These are phyloP conservation scores for Drosophila suzukii DNA, from an alignment of 1,140 invertebrate genomes.

Conservation along the genomic window DNA sequence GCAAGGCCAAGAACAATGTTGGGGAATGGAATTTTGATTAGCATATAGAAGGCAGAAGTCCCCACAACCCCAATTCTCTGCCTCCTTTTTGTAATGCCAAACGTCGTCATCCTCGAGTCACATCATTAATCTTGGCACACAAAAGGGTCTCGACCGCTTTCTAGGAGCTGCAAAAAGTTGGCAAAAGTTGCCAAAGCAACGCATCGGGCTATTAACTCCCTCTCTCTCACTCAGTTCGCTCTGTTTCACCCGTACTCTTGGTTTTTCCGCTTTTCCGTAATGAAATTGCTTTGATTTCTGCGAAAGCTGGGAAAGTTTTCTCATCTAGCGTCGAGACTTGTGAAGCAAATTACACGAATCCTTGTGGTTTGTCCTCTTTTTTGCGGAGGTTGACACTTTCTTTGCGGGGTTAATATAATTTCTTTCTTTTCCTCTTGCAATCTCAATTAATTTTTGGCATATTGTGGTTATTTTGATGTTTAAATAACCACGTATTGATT, in stretches of 20 bases:
- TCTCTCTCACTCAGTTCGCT: background rate
- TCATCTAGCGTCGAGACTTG: conserved; percentile 42
- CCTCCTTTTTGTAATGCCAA: background rate
- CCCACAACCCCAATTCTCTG: no score
- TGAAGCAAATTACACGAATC: conserved; percentile 55
- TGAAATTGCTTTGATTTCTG: conserved; percentile 77
- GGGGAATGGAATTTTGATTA: conserved; percentile 38
- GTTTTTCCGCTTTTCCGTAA: conserved; percentile 40
- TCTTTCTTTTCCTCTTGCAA: conserved; percentile 20
- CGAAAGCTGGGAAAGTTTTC: conserved; percentile 61
- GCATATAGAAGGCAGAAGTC: conserved; percentile 17
- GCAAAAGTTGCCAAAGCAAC: conserved; percentile 54
- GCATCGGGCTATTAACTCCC: conserved; percentile 36
- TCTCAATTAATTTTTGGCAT: conserved; percentile 49
- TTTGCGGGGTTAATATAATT: conserved; percentile 55
- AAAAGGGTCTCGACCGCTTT: conserved; percentile 29
- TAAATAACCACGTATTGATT: no score
- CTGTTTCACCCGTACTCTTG: conserved; percentile 10
- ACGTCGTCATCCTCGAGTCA: conserved; percentile 40
- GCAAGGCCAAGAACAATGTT: conserved; percentile 34
- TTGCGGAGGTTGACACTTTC: conserved; percentile 46
- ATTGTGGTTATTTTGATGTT: no score
- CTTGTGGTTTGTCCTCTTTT: conserved; percentile 32
- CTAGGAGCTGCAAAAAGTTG: conserved; percentile 38
- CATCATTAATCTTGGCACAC: conserved; percentile 59